phyloP scores from a whole-genome alignment of 1,140 invertebrate species.

The Eciton burchellii region DNA sequence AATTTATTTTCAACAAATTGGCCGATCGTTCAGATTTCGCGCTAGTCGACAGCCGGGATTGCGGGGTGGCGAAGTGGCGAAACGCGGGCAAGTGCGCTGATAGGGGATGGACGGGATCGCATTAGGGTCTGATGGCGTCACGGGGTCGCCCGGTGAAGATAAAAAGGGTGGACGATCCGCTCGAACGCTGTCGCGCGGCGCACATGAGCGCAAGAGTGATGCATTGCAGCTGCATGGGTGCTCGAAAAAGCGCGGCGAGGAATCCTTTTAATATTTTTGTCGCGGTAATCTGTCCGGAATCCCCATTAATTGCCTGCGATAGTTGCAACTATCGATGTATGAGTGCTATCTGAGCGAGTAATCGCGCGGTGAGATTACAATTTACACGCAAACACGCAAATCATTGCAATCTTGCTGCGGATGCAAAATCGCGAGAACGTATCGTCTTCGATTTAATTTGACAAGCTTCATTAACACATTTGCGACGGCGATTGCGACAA shows the following conservation, averaged over 20 bases:
- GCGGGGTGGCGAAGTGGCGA: slow-evolving; percentile 20
- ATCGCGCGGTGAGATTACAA: not conserved
- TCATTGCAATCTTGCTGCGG: too few relatives aligned
- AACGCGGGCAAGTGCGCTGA: slow-evolving; percentile 37
- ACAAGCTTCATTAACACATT: too few relatives aligned
- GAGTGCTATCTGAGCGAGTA: not conserved
- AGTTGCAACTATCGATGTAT: not conserved
- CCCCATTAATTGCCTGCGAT: not conserved
- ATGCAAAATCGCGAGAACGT: too few relatives aligned
- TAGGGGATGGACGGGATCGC: slow-evolving; percentile 59
- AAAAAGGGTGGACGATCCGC: slow-evolving; percentile 46
- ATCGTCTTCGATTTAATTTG: too few relatives aligned
- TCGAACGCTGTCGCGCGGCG: slow-evolving; percentile 3
- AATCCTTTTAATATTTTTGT: not conserved
- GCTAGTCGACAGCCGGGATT: slow-evolving; percentile 36
- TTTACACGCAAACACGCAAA: not conserved
- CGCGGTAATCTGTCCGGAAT: not conserved
- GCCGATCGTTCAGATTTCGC: slow-evolving; percentile 61
- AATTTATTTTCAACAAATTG: slow-evolving; percentile 63
- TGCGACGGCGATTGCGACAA: not conserved
- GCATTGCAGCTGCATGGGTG: slow-evolving; percentile 1
- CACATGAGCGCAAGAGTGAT: slow-evolving; percentile 17
- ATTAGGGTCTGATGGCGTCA: slow-evolving; percentile 53
- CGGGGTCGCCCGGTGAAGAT: slow-evolving; percentile 13
- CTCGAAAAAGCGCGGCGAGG: not conserved